These are phyloP conservation scores for Nesoenas mayeri DNA, from an alignment of 2,113 vertebrate species.

Conservation along the genomic window DNA sequence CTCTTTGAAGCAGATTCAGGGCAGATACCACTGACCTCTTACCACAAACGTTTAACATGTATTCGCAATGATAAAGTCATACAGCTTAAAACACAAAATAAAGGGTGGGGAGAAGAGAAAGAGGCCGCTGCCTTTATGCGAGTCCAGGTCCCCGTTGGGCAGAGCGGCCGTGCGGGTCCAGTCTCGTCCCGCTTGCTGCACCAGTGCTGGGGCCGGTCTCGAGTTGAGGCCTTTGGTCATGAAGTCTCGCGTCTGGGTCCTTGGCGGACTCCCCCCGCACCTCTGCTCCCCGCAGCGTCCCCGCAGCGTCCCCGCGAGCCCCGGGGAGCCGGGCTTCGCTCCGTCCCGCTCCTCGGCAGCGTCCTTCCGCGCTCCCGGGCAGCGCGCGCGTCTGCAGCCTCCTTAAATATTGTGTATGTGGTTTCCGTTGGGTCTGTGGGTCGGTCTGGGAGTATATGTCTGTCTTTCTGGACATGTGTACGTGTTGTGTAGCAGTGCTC, in stretches of 20 bases:
- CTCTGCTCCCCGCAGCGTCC: neutral
- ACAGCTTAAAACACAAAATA: slow-evolving; percentile 58
- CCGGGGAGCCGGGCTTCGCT: neutral
- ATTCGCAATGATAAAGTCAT: slow-evolving; percentile 71
- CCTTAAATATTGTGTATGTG: neutral
- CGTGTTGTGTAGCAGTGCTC: slow-evolving; percentile 33
- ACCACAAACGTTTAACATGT: slow-evolving; percentile 57
- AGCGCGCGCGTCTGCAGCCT: neutral
- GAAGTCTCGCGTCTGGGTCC: neutral
- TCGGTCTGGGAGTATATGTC: slow-evolving; percentile 14
- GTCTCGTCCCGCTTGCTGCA: neutral
- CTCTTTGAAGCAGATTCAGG: slow-evolving; percentile 72
- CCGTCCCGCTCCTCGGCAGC: neutral
- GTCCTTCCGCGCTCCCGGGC: neutral
- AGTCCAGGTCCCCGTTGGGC: neutral
- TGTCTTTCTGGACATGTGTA: slow-evolving; percentile 2
- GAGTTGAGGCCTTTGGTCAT: neutral
- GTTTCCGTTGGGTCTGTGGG: neutral
- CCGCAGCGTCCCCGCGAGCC: neutral
- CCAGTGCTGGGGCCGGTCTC: neutral
- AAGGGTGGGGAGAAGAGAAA: slow-evolving; percentile 12
- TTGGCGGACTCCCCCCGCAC: neutral
- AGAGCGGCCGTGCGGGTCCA: neutral
- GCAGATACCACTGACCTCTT: slow-evolving; percentile 58
- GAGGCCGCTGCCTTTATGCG: neutral